Conservation (phyloP, 2,113 vertebrate genomes). For the Cyprinodon brontotheroides region DNA sequence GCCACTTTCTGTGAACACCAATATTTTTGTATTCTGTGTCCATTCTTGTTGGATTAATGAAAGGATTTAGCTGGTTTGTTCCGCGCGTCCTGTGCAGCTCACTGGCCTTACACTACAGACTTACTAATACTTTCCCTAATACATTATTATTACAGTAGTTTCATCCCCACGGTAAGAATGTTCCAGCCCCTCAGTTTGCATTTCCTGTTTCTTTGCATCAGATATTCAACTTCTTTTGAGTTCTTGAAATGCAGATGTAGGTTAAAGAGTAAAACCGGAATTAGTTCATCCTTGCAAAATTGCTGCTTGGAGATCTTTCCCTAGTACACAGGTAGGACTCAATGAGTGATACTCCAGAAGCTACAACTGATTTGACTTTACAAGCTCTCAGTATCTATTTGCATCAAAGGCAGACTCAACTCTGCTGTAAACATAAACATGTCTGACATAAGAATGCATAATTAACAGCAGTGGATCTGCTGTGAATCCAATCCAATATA, state of each 20-base stretch:
- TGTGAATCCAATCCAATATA: slow-evolving; percentile 7
- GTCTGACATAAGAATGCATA: slow-evolving; percentile 6
- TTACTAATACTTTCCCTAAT: background rate
- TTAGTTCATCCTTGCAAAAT: background rate
- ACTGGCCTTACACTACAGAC: background rate
- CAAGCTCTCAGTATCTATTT: background rate
- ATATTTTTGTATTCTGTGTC: background rate
- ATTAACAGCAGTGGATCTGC: slow-evolving; percentile 14
- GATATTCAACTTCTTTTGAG: slow-evolving; percentile 35
- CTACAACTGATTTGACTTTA: background rate
- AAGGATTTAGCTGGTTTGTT: background rate
- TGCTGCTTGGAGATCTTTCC: background rate
- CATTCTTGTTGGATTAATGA: background rate
- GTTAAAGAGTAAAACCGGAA: slow-evolving; percentile 4
- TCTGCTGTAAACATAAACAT: slow-evolving; percentile 11
- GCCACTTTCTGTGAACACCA: background rate
- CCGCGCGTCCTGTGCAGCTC: too few relatives aligned
- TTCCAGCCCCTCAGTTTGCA: slow-evolving; percentile 6
- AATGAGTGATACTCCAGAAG: background rate
- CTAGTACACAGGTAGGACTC: background rate
- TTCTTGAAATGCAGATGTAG: slow-evolving; percentile 13
- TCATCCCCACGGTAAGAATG: slow-evolving; percentile 8
- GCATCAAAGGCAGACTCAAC: background rate
- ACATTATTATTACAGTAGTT: slow-evolving; percentile 16
- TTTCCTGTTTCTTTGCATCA: slow-evolving; percentile 54